phyloP scores from a whole-genome alignment of 1,140 invertebrate genomes.

The Rhynchophorus ferrugineus region DNA sequence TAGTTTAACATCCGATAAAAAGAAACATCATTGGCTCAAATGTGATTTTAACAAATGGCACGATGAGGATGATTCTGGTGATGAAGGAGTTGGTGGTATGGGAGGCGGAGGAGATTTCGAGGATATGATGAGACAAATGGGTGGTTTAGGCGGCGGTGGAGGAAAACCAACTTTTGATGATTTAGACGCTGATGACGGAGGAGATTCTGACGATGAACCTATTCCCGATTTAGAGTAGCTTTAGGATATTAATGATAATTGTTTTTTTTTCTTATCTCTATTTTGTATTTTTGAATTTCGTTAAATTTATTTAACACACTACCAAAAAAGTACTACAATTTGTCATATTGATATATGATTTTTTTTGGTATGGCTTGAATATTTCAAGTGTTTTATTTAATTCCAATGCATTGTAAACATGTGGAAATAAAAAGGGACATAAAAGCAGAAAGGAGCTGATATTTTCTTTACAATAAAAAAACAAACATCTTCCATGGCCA shows the following conservation, averaged over 20 bases:
- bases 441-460: too few species aligned
- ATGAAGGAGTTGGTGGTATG: conserved; percentile 39
- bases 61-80: conserved; percentile 65
- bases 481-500: too few species aligned
- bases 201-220: conserved; percentile 40
- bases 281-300: conserved; percentile 9
- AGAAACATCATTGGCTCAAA: conserved; percentile 93
- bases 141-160: conserved; percentile 35
- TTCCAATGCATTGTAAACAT: too few species aligned
- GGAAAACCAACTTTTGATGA: conserved; percentile 39
- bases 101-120: conserved; percentile 38
- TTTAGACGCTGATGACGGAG: conserved; percentile 33
- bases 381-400: too few species aligned
- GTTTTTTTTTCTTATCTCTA: conserved; percentile 7
- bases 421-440: too few species aligned
- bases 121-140: conserved; percentile 42
- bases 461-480: too few species aligned
- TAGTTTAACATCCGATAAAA: conserved; percentile 74
- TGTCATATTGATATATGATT: neutral
- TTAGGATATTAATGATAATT: conserved; percentile 8
- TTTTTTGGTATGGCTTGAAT: neutral
- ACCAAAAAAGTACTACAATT: neutral
- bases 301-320: conserved; percentile 18
- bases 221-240: conserved; percentile 38
- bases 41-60: conserved; percentile 96